Conservation (phyloP, 2,113 vertebrate genomes). For the Phrynocephalus versicolor region DNA sequence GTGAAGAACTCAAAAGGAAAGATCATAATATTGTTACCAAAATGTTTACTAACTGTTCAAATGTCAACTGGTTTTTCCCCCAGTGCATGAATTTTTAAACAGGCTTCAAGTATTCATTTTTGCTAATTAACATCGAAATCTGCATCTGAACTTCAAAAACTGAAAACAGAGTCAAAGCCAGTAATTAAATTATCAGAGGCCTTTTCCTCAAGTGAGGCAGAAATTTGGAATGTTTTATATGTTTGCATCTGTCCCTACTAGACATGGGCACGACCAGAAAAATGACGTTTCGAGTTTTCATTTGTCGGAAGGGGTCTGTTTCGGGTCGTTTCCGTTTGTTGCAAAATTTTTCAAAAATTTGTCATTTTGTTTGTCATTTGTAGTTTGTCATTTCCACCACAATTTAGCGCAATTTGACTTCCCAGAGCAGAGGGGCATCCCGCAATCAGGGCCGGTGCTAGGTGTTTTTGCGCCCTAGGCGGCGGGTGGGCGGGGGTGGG, state of each 20-base stretch:
- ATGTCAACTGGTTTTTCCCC: not conserved
- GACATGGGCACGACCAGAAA: too few species aligned
- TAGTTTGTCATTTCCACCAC: too few species aligned
- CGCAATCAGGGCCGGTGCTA: too few species aligned
- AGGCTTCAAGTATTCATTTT: not conserved
- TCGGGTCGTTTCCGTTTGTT: too few species aligned
- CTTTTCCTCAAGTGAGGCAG: not conserved
- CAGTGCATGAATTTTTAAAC: constrained; percentile 5
- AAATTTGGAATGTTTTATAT: not conserved
- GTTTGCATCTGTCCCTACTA: not conserved
- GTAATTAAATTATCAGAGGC: not conserved
- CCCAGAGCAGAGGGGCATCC: too few species aligned
- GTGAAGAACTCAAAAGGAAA: not conserved
- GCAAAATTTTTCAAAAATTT: too few species aligned
- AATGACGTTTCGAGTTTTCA: too few species aligned
- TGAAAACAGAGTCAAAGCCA: constrained; percentile 19
- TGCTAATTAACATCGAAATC: constrained; percentile 1
- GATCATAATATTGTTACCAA: constrained; percentile 18
- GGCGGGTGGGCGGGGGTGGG: too few species aligned
- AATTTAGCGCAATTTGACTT: too few species aligned
- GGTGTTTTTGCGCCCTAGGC: too few species aligned
- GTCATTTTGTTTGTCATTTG: too few species aligned
- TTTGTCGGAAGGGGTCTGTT: too few species aligned
- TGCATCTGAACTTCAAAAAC: not conserved
- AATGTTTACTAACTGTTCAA: constrained; percentile 28